Base-by-base conservation (phyloP, 35 echinoderm and acorn worm species). In the Ptychodera flava region DNA sequence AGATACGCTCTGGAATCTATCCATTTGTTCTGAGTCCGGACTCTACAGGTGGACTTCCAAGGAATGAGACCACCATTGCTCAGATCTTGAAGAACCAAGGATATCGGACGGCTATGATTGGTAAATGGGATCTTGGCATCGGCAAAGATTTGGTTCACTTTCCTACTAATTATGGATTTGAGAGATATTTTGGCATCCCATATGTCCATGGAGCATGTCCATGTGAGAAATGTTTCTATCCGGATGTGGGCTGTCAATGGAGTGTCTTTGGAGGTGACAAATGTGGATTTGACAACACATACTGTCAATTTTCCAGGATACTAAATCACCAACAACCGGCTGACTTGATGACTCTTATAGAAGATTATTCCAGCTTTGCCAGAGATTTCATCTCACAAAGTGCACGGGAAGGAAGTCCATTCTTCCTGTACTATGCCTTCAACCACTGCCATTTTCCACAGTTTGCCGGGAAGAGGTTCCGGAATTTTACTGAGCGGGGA, bases 401-500 rank as follows among this genome's bases (percentile, higher is more conserved):
- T 36, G 89, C 84, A 0, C 31, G 79, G 12, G 34, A 32, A 1
- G 80, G 33, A 30, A 88, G 31, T 30, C 93, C 93, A 0, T 95
- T 95, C 76, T 95, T 95, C 36, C 79, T 95, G 35, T 89, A 92
- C 82, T 95, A 92, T 80, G 93, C 93, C 6, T 92, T 86, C 36
- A 87, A 89, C 78, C 93, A 95, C 37, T 33, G 77, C 1, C 93
- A 95, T 83, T 34, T 75, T 36, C 93, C 93, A 6, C 82, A 89
- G 16, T 95, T 92, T 87, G 91, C 93, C 0, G 93, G 93, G 30
- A 85, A 95, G 83, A 76, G 52, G 31, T 95, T 91, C 53, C 77
- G 85, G 16, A 91, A 91, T 78, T 36, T 36, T 2, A 95, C 93
- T 0, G 31, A 85, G 34, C 80, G 93, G 33, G 93, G 93, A n/a